Base-by-base conservation (phyloP, 2,113 vertebrate species). In the Lonchura striata region DNA sequence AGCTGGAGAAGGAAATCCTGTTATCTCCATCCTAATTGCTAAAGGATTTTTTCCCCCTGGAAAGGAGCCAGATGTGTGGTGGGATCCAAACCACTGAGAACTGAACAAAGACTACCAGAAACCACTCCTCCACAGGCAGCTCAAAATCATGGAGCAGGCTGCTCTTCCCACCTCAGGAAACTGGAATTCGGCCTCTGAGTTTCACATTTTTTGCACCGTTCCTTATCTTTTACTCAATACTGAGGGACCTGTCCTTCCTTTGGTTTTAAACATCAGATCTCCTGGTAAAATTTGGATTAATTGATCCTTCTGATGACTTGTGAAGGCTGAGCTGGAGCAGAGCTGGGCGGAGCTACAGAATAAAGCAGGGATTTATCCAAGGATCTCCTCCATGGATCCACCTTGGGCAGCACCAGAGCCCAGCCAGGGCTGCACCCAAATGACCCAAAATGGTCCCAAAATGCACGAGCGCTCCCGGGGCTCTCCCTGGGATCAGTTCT, bases 1-100 rank as follows among this genome's bases (percentile, higher is more conserved):
- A 93, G 0, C 47, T 13, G 22, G 90, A 92, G 76, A 80, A 91
- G 69, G 82, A 97, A 96, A 82, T 96, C 88, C 56, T 89, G 89
- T 97, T 96, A 97, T 95, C 97, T 94, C 63, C 56, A 15, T 46
- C 69, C 90, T 97, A 96, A 97, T 95, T 95, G 56, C 86, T 91
- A 79, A 89, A 74, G 84, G 49, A n/a, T 75, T 91, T 92, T 13
- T 65, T 42, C 52, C 17, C 46, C 7, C 52, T 94, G 96, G 86
- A 77, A 77, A 53, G 33, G 11, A 88, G 92, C 91, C 97, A 97
- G 66, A 33, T 35, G 25, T 61, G 76, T 80, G 85, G 88, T 75
- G n/a, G 70, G 65, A 39, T 79, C 46, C 44, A 95, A 94, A 82
- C 70, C 82, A 39, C 53, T 21, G 39, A 72, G 77, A 70, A n/a